A percentile compares a stretch with the other conserved stretches of the same genome.
phyloP scores from a whole-genome alignment of 2,113 vertebrate genomes.

The Siniperca knerii region DNA sequence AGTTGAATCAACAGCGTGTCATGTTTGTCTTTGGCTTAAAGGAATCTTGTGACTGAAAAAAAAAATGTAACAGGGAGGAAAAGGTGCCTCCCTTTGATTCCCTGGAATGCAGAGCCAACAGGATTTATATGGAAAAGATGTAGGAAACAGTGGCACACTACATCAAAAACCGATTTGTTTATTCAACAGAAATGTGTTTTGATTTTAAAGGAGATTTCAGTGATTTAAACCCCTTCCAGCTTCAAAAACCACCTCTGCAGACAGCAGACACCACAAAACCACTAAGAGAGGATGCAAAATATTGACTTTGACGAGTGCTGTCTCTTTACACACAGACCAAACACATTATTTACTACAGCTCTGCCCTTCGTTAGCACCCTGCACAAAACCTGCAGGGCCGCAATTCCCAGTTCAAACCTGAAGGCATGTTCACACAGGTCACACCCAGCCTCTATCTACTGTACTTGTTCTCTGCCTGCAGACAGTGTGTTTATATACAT shows the following conservation, averaged over 20 bases:
- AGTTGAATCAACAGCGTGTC: conserved; percentile 3
- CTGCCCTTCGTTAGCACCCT: background rate
- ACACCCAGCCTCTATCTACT: conserved; percentile 1
- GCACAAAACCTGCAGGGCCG: conserved; percentile 3
- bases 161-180: background rate
- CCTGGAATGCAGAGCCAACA: conserved; percentile 1
- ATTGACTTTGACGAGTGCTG: background rate
- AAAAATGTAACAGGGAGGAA: background rate
- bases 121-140: background rate
- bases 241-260: background rate
- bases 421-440: conserved; percentile 3
- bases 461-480: background rate
- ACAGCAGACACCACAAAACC: background rate
- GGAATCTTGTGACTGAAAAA: background rate
- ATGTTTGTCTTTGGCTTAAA: conserved; percentile 15
- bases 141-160: background rate
- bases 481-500: background rate
- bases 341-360: conserved; percentile 15
- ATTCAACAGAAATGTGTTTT: background rate
- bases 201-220: background rate
- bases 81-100: conserved; percentile 9
- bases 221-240: too few relatives aligned
- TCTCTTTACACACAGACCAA: conserved; percentile 13
- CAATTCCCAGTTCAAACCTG: conserved; percentile 3
- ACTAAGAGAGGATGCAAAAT: background rate